Conservation (phyloP, 2,888 invertebrate genomes). For the Eupsilia transversa region DNA sequence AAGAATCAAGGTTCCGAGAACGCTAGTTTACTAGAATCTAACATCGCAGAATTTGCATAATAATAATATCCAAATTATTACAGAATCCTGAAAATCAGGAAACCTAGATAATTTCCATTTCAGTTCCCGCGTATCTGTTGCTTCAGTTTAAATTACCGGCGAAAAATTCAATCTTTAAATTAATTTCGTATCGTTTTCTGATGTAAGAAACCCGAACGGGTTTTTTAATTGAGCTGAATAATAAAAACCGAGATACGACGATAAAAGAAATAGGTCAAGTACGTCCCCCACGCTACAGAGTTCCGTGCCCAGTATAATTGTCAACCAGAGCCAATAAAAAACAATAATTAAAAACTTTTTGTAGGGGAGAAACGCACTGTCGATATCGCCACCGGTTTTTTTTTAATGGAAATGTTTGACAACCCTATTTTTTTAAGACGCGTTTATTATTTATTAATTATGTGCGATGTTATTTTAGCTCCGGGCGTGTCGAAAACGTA, state of each 20-base stretch:
- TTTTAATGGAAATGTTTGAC: neutral
- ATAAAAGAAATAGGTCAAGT: constrained; percentile 64
- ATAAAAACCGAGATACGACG: constrained; percentile 41
- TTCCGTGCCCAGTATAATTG: constrained; percentile 45
- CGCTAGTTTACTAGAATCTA: neutral
- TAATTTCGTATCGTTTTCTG: constrained; percentile 14
- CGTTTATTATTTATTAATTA: constrained; percentile 9
- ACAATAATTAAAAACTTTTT: constrained; percentile 57
- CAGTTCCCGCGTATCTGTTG: neutral
- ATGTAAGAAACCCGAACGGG: constrained; percentile 9
- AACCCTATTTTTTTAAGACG: neutral
- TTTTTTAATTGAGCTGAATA: constrained; percentile 25
- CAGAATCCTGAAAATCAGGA: constrained; percentile 1
- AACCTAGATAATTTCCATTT: neutral
- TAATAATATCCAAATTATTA: constrained; percentile 19
- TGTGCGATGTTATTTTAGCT: constrained; percentile 3
- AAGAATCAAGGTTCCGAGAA: neutral
- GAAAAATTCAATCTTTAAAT: constrained; percentile 2
- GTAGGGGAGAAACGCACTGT: constrained; percentile 9
- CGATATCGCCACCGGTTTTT: neutral
- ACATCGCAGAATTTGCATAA: constrained; percentile 13
- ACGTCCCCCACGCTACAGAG: constrained; percentile 23
- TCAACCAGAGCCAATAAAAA: constrained; percentile 59
- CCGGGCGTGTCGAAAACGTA: constrained; percentile 16
- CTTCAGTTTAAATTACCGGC: neutral